phyloP scores from a whole-genome alignment of 64 coral and sea anemone species.

The Anthopleura sola region DNA sequence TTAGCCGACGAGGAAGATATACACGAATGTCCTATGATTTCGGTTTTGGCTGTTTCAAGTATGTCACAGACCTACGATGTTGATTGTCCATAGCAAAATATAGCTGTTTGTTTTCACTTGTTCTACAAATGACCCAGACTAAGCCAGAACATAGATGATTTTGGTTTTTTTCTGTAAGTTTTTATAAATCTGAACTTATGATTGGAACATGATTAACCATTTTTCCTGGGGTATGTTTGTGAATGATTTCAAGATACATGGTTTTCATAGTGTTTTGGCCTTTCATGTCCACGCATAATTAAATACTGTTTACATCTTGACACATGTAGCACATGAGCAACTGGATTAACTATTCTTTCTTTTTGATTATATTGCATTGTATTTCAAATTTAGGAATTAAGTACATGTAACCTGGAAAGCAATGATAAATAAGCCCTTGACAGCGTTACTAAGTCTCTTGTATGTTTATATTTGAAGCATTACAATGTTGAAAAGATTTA shows the following conservation, averaged over 20 bases:
- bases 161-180: not conserved
- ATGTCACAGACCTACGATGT: not conserved
- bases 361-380: constrained; percentile 2
- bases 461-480: not conserved
- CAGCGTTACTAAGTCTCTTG: not conserved
- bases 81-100: not conserved
- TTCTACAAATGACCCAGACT: not conserved
- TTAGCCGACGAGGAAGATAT: not conserved
- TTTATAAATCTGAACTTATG: not conserved
- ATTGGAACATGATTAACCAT: not conserved
- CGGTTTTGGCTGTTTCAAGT: not conserved
- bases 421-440: not conserved
- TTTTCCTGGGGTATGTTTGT: not conserved
- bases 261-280: not conserved
- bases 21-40: not conserved
- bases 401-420: not conserved
- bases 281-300: not conserved
- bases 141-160: not conserved
- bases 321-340: constrained; percentile 14
- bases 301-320: constrained; percentile 10
- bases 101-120: not conserved
- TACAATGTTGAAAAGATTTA: not conserved
- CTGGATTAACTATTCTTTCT: constrained; percentile 9
- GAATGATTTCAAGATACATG: not conserved
- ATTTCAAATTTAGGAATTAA: not conserved